Conservation (phyloP, 2,888 invertebrate species). For the Harpalus rubripes region DNA sequence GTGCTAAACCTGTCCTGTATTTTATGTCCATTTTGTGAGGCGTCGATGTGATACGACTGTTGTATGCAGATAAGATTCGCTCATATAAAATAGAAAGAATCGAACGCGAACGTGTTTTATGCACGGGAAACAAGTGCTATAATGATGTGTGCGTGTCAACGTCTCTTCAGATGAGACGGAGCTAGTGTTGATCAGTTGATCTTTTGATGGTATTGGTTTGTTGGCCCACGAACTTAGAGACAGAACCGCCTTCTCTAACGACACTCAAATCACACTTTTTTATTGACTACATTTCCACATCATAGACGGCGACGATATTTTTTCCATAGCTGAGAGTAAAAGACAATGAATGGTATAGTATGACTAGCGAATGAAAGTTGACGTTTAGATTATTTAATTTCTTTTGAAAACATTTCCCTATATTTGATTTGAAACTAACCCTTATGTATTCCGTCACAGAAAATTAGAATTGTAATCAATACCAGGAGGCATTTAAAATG, state of each 20-base stretch:
- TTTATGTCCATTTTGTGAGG: slow-evolving; percentile 57
- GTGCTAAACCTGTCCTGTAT: slow-evolving; percentile 50
- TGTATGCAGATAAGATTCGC: slow-evolving; percentile 59
- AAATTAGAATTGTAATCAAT: too few relatives aligned
- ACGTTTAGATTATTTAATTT: too few relatives aligned
- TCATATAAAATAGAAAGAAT: slow-evolving; percentile 58
- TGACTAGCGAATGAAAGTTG: too few relatives aligned
- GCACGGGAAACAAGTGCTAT: slow-evolving; percentile 45
- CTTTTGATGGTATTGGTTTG: background rate
- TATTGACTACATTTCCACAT: background rate
- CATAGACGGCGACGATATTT: slow-evolving; percentile 24
- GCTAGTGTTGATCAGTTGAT: background rate
- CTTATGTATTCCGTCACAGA: too few relatives aligned
- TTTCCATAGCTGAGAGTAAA: background rate
- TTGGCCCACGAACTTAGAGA: slow-evolving; percentile 16
- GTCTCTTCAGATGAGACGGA: slow-evolving; percentile 1
- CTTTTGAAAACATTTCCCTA: too few relatives aligned
- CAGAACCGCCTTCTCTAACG: slow-evolving; percentile 31
- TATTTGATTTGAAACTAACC: too few relatives aligned
- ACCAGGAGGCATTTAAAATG: too few relatives aligned
- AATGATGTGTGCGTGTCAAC: slow-evolving; percentile 50
- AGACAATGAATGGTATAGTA: too few relatives aligned
- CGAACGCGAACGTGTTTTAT: slow-evolving; percentile 44
- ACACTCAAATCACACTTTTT: slow-evolving; percentile 34
- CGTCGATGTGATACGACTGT: slow-evolving; percentile 45